Evolutionary conservation across 1,140 invertebrate genomes (phyloP).

Genomic region (Scaptomyza pallida): DNA sequence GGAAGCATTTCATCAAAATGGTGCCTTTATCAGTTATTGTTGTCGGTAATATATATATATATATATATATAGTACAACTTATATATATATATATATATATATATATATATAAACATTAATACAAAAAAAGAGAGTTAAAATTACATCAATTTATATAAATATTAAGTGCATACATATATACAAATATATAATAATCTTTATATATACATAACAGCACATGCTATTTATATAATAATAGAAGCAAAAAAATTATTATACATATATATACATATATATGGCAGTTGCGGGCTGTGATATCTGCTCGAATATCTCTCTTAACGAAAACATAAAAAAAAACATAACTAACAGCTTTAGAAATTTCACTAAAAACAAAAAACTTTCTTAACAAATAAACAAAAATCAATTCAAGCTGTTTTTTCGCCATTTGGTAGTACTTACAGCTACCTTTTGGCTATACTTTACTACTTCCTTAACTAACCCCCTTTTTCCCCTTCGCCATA

Average conservation of each 20-base stretch:
- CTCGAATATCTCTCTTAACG: conserved; percentile 21
- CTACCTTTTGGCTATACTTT: not conserved
- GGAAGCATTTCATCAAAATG: conserved; percentile 81
- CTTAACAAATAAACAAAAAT: no score
- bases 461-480: no score
- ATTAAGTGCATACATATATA: no score
- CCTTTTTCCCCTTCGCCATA: no score
- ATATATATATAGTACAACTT: conserved; percentile 5
- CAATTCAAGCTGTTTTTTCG: conserved; percentile 2
- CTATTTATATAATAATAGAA: conserved; percentile 12
- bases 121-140: no score
- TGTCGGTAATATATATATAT: conserved; percentile 45
- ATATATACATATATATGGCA: not conserved
- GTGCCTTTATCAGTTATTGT: conserved; percentile 81
- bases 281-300: conserved; percentile 39
- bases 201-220: conserved; percentile 7
- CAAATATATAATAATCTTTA: conserved; percentile 1
- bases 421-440: not conserved
- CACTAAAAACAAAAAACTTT: not conserved
- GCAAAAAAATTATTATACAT: conserved; percentile 5
- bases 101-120: conserved; percentile 19
- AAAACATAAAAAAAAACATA: not conserved
- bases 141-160: conserved; percentile 20
- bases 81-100: conserved; percentile 6
- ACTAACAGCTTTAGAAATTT: not conserved